A percentile compares a stretch with the other conserved stretches of the same genome.
These are phyloP conservation scores for Bombylius major DNA, from an alignment of 2,888 invertebrate species.

Conservation along the genomic window DNA sequence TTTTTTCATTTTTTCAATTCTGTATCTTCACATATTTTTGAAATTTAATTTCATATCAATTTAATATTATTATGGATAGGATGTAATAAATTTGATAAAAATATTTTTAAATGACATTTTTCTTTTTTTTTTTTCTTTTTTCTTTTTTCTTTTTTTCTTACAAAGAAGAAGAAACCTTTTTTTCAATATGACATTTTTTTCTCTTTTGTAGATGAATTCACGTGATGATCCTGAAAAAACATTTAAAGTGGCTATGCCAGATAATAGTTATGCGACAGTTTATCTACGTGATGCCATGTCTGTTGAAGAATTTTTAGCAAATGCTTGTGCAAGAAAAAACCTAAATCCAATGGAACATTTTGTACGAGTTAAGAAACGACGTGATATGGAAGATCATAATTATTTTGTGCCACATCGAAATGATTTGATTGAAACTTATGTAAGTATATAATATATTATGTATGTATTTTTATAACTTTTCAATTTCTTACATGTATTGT, in stretches of 20 bases:
- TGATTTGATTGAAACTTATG: conserved; percentile 90
- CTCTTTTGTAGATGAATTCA: conserved; percentile 58
- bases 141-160: no score
- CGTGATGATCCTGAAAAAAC: conserved; percentile 79
- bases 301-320: conserved; percentile 88
- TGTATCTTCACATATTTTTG: no score
- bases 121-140: no score
- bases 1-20: no score
- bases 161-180: no score
- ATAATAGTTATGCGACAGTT: conserved; percentile 69
- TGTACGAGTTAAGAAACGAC: conserved; percentile 84
- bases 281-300: conserved; percentile 85
- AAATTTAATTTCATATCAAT: no score
- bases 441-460: conserved; percentile 42
- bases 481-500: no score
- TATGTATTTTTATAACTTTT: background rate
- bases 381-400: conserved; percentile 91
- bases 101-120: no score
- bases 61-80: no score
- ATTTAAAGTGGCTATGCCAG: conserved; percentile 81
- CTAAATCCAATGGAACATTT: conserved; percentile 93
- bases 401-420: conserved; percentile 92
- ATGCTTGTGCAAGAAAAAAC: conserved; percentile 82
- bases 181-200: conserved; percentile 14
- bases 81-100: no score